Conservation (phyloP, 2,888 invertebrate species). For the Meiosimyza platycephala region DNA sequence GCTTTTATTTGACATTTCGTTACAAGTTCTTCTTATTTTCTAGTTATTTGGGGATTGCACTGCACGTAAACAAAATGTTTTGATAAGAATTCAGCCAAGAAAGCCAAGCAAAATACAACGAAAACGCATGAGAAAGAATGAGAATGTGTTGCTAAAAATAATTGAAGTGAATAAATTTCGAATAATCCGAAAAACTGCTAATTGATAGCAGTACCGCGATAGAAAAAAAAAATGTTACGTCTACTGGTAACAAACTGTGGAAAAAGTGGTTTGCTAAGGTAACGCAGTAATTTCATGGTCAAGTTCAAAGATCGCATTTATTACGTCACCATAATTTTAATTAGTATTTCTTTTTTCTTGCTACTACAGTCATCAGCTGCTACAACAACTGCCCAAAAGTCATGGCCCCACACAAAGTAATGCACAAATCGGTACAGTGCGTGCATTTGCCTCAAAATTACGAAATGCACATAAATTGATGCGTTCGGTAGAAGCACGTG, state of each 20-base stretch:
- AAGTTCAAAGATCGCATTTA: slow-evolving; percentile 9
- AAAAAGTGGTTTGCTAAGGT: slow-evolving; percentile 23
- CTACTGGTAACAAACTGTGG: slow-evolving; percentile 35
- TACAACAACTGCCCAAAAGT: slow-evolving; percentile 36
- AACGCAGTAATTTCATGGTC: not conserved
- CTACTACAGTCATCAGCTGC: slow-evolving; percentile 30
- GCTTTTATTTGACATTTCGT: not conserved
- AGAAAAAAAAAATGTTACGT: slow-evolving; percentile 36
- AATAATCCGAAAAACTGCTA: not conserved
- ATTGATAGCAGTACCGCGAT: too few species aligned
- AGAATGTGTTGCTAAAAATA: not conserved
- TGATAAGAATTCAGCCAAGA: not conserved
- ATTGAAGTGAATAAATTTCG: not conserved
- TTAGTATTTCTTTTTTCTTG: slow-evolving; percentile 3
- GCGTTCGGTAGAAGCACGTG: not conserved
- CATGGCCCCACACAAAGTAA: slow-evolving; percentile 2
- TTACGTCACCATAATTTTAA: slow-evolving; percentile 25
- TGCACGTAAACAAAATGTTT: slow-evolving; percentile 28
- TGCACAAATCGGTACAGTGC: slow-evolving; percentile 1
- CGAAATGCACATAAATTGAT: slow-evolving; percentile 37
- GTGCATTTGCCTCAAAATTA: slow-evolving; percentile 24
- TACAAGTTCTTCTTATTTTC: not conserved
- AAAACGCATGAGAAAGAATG: too few species aligned
- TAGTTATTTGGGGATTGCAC: not conserved
- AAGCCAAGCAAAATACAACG: too few species aligned